Evolutionary conservation across 92 coral and sea anemone genomes (phyloP), one percentile per base, ranked within the genome.

Genomic region (Zoanthus solanderi): DNA sequence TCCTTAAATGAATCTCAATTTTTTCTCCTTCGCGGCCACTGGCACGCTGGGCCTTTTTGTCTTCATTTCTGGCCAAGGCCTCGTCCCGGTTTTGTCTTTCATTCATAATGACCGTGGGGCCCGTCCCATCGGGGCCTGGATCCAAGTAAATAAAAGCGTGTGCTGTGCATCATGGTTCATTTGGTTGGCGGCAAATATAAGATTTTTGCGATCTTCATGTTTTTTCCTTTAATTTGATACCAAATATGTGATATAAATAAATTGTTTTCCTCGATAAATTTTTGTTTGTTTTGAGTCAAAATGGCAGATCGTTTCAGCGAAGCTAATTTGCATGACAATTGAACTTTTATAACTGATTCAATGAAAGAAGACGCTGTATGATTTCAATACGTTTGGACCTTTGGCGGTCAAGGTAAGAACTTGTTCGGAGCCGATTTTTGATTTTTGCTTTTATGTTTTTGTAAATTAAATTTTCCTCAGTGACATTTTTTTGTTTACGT

Each of bases 161-260:
- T 71, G 76, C 76, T 71, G 50, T 71, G 76, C 48, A 31, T 71
- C 32, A 46, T 71, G 75, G 75, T 71, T 71, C 31, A 11, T 71
- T 71, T 46, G 75, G 50, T 30, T 71, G 76, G 76, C 48, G 76
- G 18, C 48, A 14, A 31, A 31, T 71, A 31, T 15, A 47, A 71
- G 48, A 11, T 13, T 11, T 71, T 32, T 32, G 16, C 47, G 34
- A 6, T 7, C 47, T 32, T 71, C 47, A 15, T 31, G 32, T 12
- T 71, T 71, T 71, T 23, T 32, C 75, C 75, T 71, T 71, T 18
- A 5, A 5, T 71, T 71, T 71, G 50, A 31, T 71, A 71, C 75
- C 75, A 71, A 71, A 71, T 71, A 13, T 71, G 48, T 31, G 76
- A 28, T 53, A 52, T 1, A 5, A 31, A 71, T 5, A 2, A 31